phyloP scores from a whole-genome alignment of 1,140 invertebrate genomes.

The Oryzaephilus surinamensis region DNA sequence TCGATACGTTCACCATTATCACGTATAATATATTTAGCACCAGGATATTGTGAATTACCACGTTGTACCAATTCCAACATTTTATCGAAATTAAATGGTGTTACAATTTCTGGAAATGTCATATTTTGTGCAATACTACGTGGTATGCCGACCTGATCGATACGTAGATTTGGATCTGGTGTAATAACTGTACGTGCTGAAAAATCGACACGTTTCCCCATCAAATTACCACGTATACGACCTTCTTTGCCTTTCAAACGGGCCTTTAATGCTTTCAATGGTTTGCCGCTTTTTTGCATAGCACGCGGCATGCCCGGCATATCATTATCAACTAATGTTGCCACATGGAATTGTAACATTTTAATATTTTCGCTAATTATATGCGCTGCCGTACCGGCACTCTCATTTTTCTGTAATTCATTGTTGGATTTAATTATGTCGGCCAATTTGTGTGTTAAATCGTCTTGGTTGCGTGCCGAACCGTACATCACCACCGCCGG shows the following conservation, averaged over 20 bases:
- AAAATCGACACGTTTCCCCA: slow-evolving; percentile 99
- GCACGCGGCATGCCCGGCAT: slow-evolving; percentile 96
- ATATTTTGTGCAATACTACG: slow-evolving; percentile 97
- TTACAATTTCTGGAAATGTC: slow-evolving; percentile 98
- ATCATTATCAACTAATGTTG: slow-evolving; percentile 96
- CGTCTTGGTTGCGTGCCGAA: slow-evolving; percentile 96
- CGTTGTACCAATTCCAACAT: slow-evolving; percentile 93
- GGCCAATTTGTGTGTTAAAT: slow-evolving; percentile 96
- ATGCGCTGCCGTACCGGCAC: slow-evolving; percentile 91
- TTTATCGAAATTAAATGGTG: slow-evolving; percentile 96
- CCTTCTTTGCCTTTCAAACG: slow-evolving; percentile 93
- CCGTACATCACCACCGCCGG: slow-evolving; percentile 99
- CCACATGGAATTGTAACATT: slow-evolving; percentile 97
- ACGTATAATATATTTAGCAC: slow-evolving; percentile 97
- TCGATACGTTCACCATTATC: slow-evolving; percentile 99
- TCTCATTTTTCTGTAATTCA: slow-evolving; percentile 90
- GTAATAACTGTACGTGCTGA: slow-evolving; percentile 99
- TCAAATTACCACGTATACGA: slow-evolving; percentile 94
- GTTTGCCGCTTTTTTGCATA: slow-evolving; percentile 98
- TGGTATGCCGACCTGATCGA: slow-evolving; percentile 98
- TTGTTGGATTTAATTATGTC: slow-evolving; percentile 99
- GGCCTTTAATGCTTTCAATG: slow-evolving; percentile 94
- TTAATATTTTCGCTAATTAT: slow-evolving; percentile 95
- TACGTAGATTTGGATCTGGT: slow-evolving; percentile 95
- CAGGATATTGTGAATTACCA: slow-evolving; percentile 97